These are phyloP conservation scores for Catocala fraxini DNA, from an alignment of 2,888 invertebrate species.

Conservation along the genomic window DNA sequence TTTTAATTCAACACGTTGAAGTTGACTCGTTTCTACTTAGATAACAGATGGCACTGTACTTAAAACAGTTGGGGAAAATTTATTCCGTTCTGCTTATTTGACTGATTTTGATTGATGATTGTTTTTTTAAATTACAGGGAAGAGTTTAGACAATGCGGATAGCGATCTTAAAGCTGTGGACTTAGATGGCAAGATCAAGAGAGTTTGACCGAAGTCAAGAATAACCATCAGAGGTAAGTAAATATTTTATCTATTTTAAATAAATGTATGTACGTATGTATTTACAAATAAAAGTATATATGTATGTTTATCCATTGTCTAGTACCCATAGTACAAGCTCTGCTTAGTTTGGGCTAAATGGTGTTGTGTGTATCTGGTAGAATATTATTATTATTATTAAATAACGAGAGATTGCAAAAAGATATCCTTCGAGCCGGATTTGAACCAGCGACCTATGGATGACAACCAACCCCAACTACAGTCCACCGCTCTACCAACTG, in stretches of 20 bases:
- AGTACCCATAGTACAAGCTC: too few species aligned
- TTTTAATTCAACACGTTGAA: too few species aligned
- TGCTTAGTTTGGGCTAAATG: too few species aligned
- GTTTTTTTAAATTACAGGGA: constrained; percentile 77
- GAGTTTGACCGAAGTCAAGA: constrained; percentile 90
- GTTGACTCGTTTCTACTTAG: too few species aligned
- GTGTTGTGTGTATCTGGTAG: too few species aligned
- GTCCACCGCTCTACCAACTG: constrained; percentile 86
- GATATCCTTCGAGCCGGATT: constrained; percentile 87
- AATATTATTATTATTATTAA: too few species aligned
- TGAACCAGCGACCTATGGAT: constrained; percentile 90
- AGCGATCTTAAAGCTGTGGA: constrained; percentile 92
- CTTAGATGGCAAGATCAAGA: constrained; percentile 92
- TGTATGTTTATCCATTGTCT: too few species aligned
- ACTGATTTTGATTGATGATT: neutral
- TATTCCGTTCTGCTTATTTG: too few species aligned
- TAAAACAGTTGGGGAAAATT: too few species aligned
- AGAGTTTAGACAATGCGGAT: constrained; percentile 90
- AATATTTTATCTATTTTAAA: neutral
- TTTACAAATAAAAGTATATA: too few species aligned
- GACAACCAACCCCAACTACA: constrained; percentile 59
- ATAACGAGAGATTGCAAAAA: constrained; percentile 4
- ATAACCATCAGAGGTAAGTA: constrained; percentile 89
- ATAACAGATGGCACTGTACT: too few species aligned
- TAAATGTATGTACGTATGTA: too few species aligned